Base-by-base conservation (phyloP, 2,113 vertebrate genomes). In the Jacana jacana region DNA sequence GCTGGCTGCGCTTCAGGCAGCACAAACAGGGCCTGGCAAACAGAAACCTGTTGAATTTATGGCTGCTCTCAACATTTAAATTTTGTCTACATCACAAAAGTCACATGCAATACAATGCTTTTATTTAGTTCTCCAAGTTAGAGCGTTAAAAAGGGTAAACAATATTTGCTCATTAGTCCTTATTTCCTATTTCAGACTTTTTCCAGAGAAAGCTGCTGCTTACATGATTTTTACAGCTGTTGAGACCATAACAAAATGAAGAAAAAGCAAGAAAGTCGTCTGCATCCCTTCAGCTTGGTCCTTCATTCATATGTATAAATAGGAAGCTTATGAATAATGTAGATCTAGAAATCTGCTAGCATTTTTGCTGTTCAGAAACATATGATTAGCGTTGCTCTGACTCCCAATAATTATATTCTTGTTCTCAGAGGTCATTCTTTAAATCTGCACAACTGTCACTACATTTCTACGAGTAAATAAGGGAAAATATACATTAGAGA, bases 271-370 rank as follows among this genome's bases (percentile, higher is more conserved):
- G 94, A 95, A 88, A 94, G 84, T 87, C 71, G 77, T 61, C 66
- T 13, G 44, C 37, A 60, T 88, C 84, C 95, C 88, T 92, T 90
- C 73, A 95, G 79, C 64, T 65, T 30, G 51, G 87, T 69, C 93
- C 80, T 94, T 87, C 94, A 96, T 97, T 94, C 94, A 81, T 73
- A 90, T 77, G 95, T 84, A 94, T 95, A 96, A 96, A 91, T 72
- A 70, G 51, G 94, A 48, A 70, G 66, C 95, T 96, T 54, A 95
- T 98, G 94, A 98, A 97, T 97, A 96, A 97, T 88, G 93, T 79
- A 97, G 96, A 48, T 44, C 76, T 68, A 75, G 75, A 69, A 95
- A 93, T 94, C 33, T 93, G 89, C 95, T 96, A 89, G 73, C 87
- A 57, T 94, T 97, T 95, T 86, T 91, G 88, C 91, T 91, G 84